A percentile compares a stretch with the other conserved stretches of the same genome.
Evolutionary conservation across 2,113 vertebrate genomes (phyloP).

Genomic region (Martes martes): DNA sequence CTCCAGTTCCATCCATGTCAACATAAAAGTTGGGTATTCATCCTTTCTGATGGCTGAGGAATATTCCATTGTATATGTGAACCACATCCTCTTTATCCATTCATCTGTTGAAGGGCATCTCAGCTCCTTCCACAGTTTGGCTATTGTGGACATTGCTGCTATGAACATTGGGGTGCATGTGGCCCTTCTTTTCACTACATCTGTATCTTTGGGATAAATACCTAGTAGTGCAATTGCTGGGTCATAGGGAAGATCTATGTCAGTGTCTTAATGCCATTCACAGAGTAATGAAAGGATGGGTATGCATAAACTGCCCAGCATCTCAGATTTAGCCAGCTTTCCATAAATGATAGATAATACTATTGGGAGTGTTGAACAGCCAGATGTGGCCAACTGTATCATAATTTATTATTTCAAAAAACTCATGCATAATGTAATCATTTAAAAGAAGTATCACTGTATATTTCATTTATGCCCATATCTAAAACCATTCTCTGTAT

Average conservation of each 20-base stretch:
- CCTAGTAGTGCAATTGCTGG: too few relatives aligned
- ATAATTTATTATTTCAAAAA: background rate
- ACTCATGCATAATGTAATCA: background rate
- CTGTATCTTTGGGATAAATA: too few relatives aligned
- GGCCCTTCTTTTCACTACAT: too few relatives aligned
- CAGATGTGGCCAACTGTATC: background rate
- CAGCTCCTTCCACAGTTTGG: too few relatives aligned
- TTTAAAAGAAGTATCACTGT: background rate
- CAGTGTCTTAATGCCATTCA: background rate
- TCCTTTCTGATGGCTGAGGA: too few relatives aligned
- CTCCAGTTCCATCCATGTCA: too few relatives aligned
- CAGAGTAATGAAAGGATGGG: background rate
- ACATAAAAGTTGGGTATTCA: too few relatives aligned
- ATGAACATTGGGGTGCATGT: too few relatives aligned
- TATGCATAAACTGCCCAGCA: background rate
- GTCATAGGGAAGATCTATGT: background rate
- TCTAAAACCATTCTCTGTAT: background rate
- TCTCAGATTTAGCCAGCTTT: background rate
- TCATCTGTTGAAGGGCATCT: too few relatives aligned
- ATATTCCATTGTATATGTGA: too few relatives aligned
- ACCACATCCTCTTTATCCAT: too few relatives aligned
- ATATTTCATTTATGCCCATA: background rate
- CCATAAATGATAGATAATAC: background rate
- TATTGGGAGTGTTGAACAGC: background rate
- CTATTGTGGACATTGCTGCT: too few relatives aligned